These are phyloP conservation scores for Otolemur crassicaudatus DNA, from an alignment of 2,797 vertebrate genomes.

Conservation along the genomic window DNA sequence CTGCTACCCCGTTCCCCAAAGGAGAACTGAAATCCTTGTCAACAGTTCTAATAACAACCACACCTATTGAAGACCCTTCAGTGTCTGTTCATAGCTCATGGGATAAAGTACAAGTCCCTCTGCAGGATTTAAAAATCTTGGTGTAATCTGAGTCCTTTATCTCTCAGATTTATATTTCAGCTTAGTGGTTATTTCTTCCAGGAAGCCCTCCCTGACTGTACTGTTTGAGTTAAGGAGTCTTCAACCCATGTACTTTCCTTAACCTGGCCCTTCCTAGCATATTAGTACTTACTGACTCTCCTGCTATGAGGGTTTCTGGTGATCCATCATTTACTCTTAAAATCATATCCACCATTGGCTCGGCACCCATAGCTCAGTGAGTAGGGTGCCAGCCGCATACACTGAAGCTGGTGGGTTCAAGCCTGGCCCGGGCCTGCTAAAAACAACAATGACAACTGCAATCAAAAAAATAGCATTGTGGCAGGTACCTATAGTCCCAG, in stretches of 20 bases:
- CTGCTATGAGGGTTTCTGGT: not conserved
- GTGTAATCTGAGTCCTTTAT: slow-evolving; percentile 31
- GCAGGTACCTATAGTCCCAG: too few relatives aligned
- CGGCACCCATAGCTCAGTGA: too few relatives aligned
- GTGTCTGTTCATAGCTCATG: not conserved
- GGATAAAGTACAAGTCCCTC: not conserved
- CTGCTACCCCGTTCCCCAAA: not conserved
- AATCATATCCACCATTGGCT: not conserved
- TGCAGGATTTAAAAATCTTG: not conserved
- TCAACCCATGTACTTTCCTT: not conserved
- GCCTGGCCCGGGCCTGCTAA: too few relatives aligned
- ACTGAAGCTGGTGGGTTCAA: too few relatives aligned
- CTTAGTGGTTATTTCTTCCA: not conserved
- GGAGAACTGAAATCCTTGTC: not conserved
- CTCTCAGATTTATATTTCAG: not conserved
- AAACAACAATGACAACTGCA: too few relatives aligned
- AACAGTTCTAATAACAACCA: not conserved
- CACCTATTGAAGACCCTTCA: not conserved
- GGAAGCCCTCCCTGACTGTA: not conserved
- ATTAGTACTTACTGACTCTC: not conserved
- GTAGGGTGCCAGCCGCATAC: too few relatives aligned
- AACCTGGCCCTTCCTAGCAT: not conserved
- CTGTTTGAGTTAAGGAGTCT: not conserved
- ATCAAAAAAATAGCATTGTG: too few relatives aligned
- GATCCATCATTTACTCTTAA: not conserved